phyloP scores from a whole-genome alignment of 2,113 vertebrate genomes.

The Amblyopsis rosae region DNA sequence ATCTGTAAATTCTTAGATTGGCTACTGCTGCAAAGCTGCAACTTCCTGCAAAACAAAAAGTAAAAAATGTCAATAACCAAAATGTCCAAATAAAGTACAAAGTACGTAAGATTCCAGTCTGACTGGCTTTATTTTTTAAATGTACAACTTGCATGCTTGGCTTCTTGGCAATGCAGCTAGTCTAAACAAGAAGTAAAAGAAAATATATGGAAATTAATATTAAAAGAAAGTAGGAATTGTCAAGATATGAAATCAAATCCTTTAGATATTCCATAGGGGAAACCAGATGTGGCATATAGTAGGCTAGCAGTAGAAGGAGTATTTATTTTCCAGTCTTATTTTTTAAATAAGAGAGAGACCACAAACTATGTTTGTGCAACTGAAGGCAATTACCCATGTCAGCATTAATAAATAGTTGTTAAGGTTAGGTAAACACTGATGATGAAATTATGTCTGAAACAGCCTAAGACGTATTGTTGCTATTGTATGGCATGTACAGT shows the following conservation, averaged over 20 bases:
- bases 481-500: not conserved
- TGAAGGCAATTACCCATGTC: not conserved
- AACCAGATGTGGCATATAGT: too few species aligned
- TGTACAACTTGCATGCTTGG: not conserved
- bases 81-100: not conserved
- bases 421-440: not conserved
- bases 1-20: constrained; percentile 61
- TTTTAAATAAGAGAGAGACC: not conserved
- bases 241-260: too few species aligned
- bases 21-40: constrained; percentile 58
- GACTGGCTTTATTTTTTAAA: not conserved
- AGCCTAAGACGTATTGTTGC: not conserved
- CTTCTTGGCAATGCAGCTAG: not conserved
- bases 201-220: too few species aligned
- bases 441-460: not conserved
- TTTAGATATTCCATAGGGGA: too few species aligned
- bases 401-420: not conserved
- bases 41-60: constrained; percentile 66
- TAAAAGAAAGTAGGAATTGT: too few species aligned
- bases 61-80: constrained; percentile 13
- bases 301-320: not conserved
- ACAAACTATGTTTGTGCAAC: not conserved
- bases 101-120: not conserved
- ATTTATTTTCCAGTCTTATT: not conserved
- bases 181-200: not conserved